These are phyloP conservation scores for Stenotaenia linearis DNA, from an alignment of 2,888 invertebrate genomes.

Conservation along the genomic window DNA sequence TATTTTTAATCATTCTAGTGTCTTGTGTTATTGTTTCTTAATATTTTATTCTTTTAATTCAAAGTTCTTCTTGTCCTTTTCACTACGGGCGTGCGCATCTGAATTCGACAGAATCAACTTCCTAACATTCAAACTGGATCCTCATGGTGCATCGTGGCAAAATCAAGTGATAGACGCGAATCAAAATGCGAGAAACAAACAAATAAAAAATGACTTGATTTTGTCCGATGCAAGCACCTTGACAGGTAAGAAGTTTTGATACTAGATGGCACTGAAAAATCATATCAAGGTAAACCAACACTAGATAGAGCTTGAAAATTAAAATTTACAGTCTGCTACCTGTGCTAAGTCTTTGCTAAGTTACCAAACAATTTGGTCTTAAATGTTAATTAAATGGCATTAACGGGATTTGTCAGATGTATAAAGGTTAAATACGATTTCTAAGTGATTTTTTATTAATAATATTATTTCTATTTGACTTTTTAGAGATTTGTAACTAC, in stretches of 20 bases:
- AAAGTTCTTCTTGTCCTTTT: neutral
- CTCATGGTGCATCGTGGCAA: neutral
- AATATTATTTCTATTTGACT: neutral
- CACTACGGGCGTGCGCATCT: neutral
- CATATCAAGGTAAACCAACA: neutral
- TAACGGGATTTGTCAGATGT: neutral
- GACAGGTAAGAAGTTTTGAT: neutral
- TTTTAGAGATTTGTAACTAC: conserved; percentile 80
- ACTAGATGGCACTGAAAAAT: neutral
- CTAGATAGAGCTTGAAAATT: neutral
- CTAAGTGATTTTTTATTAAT: no score
- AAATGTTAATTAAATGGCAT: neutral
- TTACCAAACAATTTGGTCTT: neutral
- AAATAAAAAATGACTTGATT: neutral
- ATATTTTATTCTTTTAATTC: neutral
- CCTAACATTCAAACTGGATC: neutral
- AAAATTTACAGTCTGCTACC: no score
- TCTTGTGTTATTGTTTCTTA: neutral
- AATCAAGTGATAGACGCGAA: neutral
- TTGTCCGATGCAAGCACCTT: neutral
- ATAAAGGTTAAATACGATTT: neutral
- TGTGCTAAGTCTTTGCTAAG: neutral
- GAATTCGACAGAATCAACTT: neutral
- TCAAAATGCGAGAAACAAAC: neutral
- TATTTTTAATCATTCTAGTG: neutral